Conservation (phyloP, 2,888 invertebrate genomes). For the Tipula lateralis region DNA sequence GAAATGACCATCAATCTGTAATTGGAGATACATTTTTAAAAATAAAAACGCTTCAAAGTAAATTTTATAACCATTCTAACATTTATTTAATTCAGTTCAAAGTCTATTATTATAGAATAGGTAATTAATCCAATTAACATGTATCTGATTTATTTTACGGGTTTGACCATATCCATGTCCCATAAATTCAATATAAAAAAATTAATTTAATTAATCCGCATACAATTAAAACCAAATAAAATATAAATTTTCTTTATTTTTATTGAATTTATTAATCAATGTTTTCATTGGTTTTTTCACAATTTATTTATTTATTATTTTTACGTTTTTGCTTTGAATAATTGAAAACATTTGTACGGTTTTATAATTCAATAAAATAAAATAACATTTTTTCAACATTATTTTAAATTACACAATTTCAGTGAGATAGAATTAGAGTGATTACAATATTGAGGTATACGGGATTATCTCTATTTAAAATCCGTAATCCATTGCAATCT, state of each 20-base stretch:
- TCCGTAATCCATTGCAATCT: background rate
- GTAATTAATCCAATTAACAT: background rate
- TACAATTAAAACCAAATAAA: slow-evolving; percentile 1
- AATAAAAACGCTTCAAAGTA: too few relatives aligned
- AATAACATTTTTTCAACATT: background rate
- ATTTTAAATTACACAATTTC: background rate
- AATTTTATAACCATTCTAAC: too few relatives aligned
- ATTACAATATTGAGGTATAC: background rate
- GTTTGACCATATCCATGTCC: background rate
- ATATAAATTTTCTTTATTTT: background rate
- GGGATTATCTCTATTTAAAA: background rate
- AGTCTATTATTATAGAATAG: too few relatives aligned
- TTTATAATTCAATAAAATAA: background rate
- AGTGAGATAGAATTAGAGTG: background rate
- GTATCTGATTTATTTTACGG: background rate
- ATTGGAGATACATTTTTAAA: too few relatives aligned
- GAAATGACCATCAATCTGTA: too few relatives aligned
- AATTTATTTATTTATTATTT: background rate
- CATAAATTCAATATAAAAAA: background rate
- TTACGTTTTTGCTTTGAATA: background rate
- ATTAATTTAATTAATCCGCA: background rate
- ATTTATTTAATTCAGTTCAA: too few relatives aligned
- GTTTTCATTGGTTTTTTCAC: background rate
- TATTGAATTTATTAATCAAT: background rate
- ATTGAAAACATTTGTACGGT: background rate